phyloP scores from a whole-genome alignment of 2,888 invertebrate genomes.

The Druceiella hillmani region DNA sequence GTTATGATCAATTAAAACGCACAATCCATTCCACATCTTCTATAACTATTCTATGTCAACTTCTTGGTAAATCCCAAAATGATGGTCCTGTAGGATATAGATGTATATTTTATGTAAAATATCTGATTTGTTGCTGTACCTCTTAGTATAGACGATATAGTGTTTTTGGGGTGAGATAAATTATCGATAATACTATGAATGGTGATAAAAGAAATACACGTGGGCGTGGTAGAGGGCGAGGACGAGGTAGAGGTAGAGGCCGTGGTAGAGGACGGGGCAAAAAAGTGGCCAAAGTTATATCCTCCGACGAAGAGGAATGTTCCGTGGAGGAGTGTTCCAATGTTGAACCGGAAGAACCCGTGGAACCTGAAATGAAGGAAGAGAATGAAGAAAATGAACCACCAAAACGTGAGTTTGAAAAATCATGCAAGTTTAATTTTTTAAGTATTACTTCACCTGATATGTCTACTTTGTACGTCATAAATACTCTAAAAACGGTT shows the following conservation, averaged over 20 bases:
- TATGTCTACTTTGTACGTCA: no score
- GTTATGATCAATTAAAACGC: no score
- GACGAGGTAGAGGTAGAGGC: conserved; percentile 71
- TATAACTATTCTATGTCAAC: no score
- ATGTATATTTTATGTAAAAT: no score
- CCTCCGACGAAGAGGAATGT: conserved; percentile 54
- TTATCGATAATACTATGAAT: conserved; percentile 32
- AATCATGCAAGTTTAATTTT: no score
- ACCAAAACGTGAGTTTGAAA: no score
- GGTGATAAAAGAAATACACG: conserved; percentile 58
- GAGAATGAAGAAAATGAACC: conserved; percentile 44
- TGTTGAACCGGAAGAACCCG: conserved; percentile 44
- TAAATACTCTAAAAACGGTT: no score
- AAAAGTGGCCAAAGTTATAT: conserved; percentile 67
- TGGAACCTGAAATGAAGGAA: conserved; percentile 42
- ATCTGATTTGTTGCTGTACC: neutral
- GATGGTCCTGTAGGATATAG: no score
- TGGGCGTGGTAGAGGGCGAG: conserved; percentile 72
- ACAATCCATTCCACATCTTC: no score
- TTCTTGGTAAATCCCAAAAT: no score
- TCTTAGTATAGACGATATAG: neutral
- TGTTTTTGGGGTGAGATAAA: neutral
- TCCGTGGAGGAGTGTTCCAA: conserved; percentile 39
- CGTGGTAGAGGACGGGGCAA: conserved; percentile 65
- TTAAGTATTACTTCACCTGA: no score